Conservation (phyloP, 2,113 vertebrate genomes). For the Opisthocomus hoazin region DNA sequence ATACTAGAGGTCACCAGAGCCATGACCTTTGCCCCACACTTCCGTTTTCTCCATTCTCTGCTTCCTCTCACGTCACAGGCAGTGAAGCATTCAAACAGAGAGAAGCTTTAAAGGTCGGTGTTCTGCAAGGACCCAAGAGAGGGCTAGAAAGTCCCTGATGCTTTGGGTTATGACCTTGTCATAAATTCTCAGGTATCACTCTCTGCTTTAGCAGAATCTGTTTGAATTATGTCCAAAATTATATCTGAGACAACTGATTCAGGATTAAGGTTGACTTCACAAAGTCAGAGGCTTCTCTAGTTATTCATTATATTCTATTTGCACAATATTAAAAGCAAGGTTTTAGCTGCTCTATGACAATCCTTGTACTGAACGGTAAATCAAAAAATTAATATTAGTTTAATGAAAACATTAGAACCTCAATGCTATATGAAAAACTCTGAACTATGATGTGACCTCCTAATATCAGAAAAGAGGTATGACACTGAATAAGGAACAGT, state of each 20-base stretch:
- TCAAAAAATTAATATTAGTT: background rate
- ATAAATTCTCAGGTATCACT: background rate
- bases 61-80: background rate
- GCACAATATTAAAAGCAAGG: background rate
- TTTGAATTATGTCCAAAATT: conserved; percentile 24
- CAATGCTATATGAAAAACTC: background rate
- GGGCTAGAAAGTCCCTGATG: background rate
- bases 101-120: conserved; percentile 29
- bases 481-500: background rate
- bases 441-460: background rate
- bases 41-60: background rate
- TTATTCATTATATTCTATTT: background rate
- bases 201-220: background rate
- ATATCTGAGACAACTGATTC: background rate
- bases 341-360: background rate
- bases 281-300: background rate
- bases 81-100: conserved; percentile 50
- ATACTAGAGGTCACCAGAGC: background rate
- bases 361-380: background rate
- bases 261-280: conserved; percentile 8
- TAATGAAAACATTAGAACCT: background rate
- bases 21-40: background rate
- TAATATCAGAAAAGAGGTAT: background rate
- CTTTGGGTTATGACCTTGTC: conserved; percentile 39
- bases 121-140: conserved; percentile 14